phyloP scores from a whole-genome alignment of 2,888 invertebrate genomes.

The Ischnus inquisitorius region DNA sequence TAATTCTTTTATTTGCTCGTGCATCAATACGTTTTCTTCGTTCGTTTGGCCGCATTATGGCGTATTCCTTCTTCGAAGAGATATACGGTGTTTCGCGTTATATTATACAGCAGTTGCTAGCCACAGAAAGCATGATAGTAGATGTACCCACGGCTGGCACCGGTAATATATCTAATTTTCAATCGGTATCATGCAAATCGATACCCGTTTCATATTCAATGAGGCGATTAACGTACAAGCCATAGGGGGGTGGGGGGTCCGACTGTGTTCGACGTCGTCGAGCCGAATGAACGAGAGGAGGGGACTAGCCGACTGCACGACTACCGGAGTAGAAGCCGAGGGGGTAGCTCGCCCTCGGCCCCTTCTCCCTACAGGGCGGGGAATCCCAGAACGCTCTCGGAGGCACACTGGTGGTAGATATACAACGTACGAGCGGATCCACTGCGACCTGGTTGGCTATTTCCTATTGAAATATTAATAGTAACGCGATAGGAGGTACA shows the following conservation, averaged over 20 bases:
- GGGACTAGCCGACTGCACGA: slow-evolving; percentile 7
- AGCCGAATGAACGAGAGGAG: not conserved
- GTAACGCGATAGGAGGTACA: slow-evolving; percentile 76
- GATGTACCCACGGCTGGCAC: slow-evolving; percentile 47
- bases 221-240: slow-evolving; percentile 83
- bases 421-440: slow-evolving; percentile 33
- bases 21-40: too few relatives aligned
- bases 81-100: not conserved
- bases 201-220: slow-evolving; percentile 83
- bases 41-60: not conserved
- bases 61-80: not conserved
- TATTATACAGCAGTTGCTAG: not conserved
- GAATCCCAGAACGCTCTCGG: slow-evolving; percentile 35
- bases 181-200: slow-evolving; percentile 80
- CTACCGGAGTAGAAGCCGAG: slow-evolving; percentile 20
- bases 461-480: slow-evolving; percentile 84
- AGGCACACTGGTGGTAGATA: slow-evolving; percentile 32
- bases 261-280: slow-evolving; percentile 52
- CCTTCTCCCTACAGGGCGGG: slow-evolving; percentile 10
- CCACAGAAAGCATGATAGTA: not conserved
- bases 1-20: too few relatives aligned
- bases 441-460: slow-evolving; percentile 71
- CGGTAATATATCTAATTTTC: slow-evolving; percentile 75
- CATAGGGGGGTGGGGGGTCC: slow-evolving; percentile 53
- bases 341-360: not conserved